Base-by-base conservation (phyloP, 1,140 invertebrate species). In the Chionoecetes opilio region DNA sequence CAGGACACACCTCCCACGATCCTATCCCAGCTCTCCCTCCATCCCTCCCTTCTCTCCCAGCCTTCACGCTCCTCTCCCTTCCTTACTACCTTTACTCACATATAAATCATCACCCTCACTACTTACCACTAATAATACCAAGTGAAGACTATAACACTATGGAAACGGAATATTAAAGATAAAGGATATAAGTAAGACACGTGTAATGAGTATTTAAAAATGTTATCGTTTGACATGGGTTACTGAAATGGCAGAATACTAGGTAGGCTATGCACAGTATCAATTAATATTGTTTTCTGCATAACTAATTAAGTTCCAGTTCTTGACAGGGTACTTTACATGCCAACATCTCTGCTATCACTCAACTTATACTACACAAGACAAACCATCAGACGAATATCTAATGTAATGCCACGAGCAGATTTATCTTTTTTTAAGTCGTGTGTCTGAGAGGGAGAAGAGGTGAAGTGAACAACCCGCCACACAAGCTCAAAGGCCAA, bases 1-100 rank as follows among this genome's bases (percentile, higher is more conserved):
- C 63, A 75, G 63, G 63, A 75, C 63, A 75, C 63, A 75, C 63
- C 63, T 75, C 63, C 63, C 63, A 75, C 63, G 63, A 75, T 75
- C 63, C n/a, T 75, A 75, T n/a, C n/a, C n/a, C 63, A 2, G 21
- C 63, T 75, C 63, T n/a, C 63, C 63, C 63, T 75, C 26, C 63
- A 17, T n/a, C 63, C n/a, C 63, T 21, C 63, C 21, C 63, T 63
- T 21, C 53, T 75, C 63, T n/a, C 63, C n/a, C 63, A 0, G 6
- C 21, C 63, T 26, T 75, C 63, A n/a, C n/a, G 11, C 63, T 21
- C 63, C 26, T 75, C 63, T 2, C 21, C 53, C 63, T n/a, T 21
- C 63, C 63, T n/a, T n/a, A 21, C 63, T n/a, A 53, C 21, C 46
- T 17, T 53, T 17, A 53, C 46, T 46, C 41, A 46, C 41, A 14